phyloP scores from a whole-genome alignment of 2,797 vertebrate species.

The Manis pentadactyla region DNA sequence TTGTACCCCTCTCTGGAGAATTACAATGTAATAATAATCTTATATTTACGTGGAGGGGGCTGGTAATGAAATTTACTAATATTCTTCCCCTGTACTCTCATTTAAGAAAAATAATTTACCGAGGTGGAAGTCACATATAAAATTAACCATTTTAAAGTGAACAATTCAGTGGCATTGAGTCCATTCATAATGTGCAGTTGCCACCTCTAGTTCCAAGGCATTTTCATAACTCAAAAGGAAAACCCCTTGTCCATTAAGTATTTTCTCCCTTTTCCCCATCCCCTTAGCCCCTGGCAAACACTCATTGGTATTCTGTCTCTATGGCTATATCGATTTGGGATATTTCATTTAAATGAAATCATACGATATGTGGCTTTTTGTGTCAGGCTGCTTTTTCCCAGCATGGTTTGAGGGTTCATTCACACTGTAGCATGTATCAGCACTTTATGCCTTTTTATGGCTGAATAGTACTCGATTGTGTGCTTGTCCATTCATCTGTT shows the following conservation, averaged over 20 bases:
- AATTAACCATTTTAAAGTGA: neutral
- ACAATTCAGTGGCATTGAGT: neutral
- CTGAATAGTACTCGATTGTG: neutral
- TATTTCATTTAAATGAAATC: neutral
- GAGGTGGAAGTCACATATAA: neutral
- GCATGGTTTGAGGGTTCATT: neutral
- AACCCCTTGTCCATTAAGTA: neutral
- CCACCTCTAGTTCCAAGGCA: neutral
- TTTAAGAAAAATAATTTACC: slow-evolving; percentile 6
- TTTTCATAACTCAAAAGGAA: neutral
- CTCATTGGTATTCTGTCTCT: neutral
- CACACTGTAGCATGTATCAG: neutral
- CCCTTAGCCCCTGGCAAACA: neutral
- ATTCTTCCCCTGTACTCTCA: neutral
- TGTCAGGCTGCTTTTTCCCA: neutral
- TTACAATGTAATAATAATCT: neutral
- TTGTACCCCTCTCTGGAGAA: neutral
- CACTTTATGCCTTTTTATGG: neutral
- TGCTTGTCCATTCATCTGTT: neutral
- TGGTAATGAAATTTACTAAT: neutral
- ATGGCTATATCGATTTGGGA: neutral
- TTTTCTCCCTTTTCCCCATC: neutral
- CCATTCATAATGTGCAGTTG: neutral
- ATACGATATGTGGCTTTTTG: neutral
- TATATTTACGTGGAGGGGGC: neutral